Base-by-base conservation (phyloP, 2,113 vertebrate genomes). In the Melanotaenia duboulayi region DNA sequence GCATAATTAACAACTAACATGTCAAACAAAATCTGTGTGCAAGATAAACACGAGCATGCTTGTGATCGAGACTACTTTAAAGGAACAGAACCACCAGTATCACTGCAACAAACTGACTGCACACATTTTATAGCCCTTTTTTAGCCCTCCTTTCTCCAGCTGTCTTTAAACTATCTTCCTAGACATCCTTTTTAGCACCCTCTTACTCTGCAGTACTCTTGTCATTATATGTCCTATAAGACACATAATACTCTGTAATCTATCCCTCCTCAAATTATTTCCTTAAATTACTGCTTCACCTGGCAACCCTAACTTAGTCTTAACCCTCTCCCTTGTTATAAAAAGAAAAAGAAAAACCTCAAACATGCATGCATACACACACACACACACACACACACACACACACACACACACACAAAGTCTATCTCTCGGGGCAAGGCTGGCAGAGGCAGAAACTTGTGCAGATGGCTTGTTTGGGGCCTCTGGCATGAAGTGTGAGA, bases 391-490 rank as follows among this genome's bases (percentile, higher is more conserved):
- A 48, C 24, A 58, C 62, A 22, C n/a, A 59, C 35, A 23, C 17
- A 61, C 16, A 39, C 7, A 42, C 20, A 48, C 24, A 58, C 62
- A 37, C 44, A 55, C 16, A 71, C 44, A 74, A 19, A 37, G 51
- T 74, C 57, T 28, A 20, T 78, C 80, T 87, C 81, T 72, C 0
- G 56, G 57, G 86, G 79, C 62, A n/a, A 51, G 61, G 71, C 64
- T 90, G 90, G 82, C 86, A 85, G 63, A 79, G 55, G 55, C 61
- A 63, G 51, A 73, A 55, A 73, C 35, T 20, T 35, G 76, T 87
- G 76, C 90, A 91, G 90, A 87, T 91, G 90, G 86, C 86, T 85
- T 76, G 73, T 85, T 88, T 69, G 57, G 70, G 76, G 82, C 71
- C 76, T 77, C 74, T 85, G 87, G 83, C 81, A 84, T 57, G 60